A percentile compares a stretch with the other conserved stretches of the same genome.
phyloP scores from a whole-genome alignment of 1,140 invertebrate genomes.

The Solenopsis fugax region DNA sequence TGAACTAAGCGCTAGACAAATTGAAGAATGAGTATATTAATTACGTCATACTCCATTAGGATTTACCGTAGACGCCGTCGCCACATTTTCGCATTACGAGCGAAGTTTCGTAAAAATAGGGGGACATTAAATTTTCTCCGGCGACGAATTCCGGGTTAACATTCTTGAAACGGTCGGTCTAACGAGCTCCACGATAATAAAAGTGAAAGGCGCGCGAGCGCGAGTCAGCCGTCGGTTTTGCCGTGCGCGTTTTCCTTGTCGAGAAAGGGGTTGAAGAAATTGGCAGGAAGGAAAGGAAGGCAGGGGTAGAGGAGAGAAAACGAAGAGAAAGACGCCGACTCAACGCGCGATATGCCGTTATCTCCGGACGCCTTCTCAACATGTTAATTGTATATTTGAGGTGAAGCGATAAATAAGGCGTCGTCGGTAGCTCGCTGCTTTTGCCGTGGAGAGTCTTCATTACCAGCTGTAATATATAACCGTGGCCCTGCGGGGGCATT shows the following conservation, averaged over 20 bases:
- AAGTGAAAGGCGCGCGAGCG: slow-evolving; percentile 54
- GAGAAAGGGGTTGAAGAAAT: slow-evolving; percentile 59
- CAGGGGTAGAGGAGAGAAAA: not conserved
- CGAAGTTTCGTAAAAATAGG: slow-evolving; percentile 47
- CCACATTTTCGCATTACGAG: slow-evolving; percentile 55
- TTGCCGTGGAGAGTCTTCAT: slow-evolving; percentile 75
- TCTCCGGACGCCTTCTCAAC: slow-evolving; percentile 73
- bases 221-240: slow-evolving; percentile 15
- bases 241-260: slow-evolving; percentile 30
- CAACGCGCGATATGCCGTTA: not conserved
- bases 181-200: slow-evolving; percentile 58
- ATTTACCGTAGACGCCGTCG: slow-evolving; percentile 49
- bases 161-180: slow-evolving; percentile 55
- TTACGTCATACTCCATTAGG: slow-evolving; percentile 53
- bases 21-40: slow-evolving; percentile 61
- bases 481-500: slow-evolving; percentile 67
- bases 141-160: slow-evolving; percentile 60
- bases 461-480: slow-evolving; percentile 78
- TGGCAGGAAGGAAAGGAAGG: slow-evolving; percentile 52
- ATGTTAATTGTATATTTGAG: slow-evolving; percentile 81
- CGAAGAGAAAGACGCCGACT: not conserved
- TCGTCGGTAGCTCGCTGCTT: slow-evolving; percentile 69
- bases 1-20: slow-evolving; percentile 58
- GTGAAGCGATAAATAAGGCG: slow-evolving; percentile 77
- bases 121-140: slow-evolving; percentile 50